These are phyloP conservation scores for Eupeodes latifasciatus DNA, from an alignment of 2,888 invertebrate genomes.

Conservation along the genomic window DNA sequence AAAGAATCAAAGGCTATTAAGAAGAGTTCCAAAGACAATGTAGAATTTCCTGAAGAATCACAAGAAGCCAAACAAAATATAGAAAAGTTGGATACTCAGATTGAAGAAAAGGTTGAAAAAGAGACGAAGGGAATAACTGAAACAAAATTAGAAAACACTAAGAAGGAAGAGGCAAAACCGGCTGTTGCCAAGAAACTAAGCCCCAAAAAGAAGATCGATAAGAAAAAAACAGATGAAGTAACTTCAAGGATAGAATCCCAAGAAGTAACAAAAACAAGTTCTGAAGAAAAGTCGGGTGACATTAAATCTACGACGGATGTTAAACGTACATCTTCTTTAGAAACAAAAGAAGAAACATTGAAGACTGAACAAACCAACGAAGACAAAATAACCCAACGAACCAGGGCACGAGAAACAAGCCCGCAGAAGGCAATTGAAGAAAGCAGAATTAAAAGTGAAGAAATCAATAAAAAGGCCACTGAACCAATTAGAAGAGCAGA, in stretches of 20 bases:
- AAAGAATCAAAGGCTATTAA: neutral
- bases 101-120: slow-evolving; percentile 73
- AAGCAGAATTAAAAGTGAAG: slow-evolving; percentile 35
- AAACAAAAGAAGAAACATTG: slow-evolving; percentile 71
- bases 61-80: slow-evolving; percentile 7
- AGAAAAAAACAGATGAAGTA: slow-evolving; percentile 36
- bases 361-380: slow-evolving; percentile 75
- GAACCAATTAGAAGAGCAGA: slow-evolving; percentile 9
- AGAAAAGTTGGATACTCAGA: slow-evolving; percentile 20
- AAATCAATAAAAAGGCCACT: neutral
- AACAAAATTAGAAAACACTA: neutral
- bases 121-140: slow-evolving; percentile 59
- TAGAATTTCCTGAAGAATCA: neutral
- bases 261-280: slow-evolving; percentile 17
- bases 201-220: slow-evolving; percentile 24
- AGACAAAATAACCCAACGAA: slow-evolving; percentile 33
- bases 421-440: slow-evolving; percentile 63
- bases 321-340: neutral
- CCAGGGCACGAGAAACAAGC: slow-evolving; percentile 15
- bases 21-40: neutral
- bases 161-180: slow-evolving; percentile 10
- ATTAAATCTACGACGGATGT: neutral
- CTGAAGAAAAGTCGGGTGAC: slow-evolving; percentile 53
- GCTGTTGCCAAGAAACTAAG: slow-evolving; percentile 48
- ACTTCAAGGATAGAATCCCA: slow-evolving; percentile 2